Base-by-base conservation (phyloP, 2,888 invertebrate species). In the Nymphalis polychloros region DNA sequence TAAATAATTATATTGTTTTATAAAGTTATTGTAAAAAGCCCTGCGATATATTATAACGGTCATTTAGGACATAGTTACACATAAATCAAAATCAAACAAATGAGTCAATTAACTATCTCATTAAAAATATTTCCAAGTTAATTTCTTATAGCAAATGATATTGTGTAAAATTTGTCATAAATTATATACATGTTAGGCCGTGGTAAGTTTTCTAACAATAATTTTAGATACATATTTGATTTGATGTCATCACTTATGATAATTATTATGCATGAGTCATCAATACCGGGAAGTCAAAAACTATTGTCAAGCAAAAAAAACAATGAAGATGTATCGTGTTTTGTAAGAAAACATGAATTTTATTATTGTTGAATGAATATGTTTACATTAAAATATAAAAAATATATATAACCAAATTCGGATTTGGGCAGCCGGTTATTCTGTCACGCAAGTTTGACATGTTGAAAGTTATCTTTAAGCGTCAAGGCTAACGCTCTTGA, bases 401-500 rank as follows among this genome's bases (percentile, higher is more conserved):
- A 27, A 27, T 1, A 53, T 0, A 6, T 27, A 13, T 19, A 52
- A 16, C 41, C 41, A 41, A 64, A 47, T 59, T 59, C 41, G n/a
- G 48, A 63, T 35, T 59, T 60, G 46, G 63, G 59, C 41, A n/a
- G 35, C 27, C 31, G 62, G 65, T 41, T 50, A 55, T 55, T 47
- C 49, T 59, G 59, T 66, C 71, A 69, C 69, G 67, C 71, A 48
- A 50, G 71, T 69, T 57, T 35, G 63, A 60, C 64, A 55, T 69
- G 67, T 60, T 63, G 64, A 65, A 70, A 70, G 68, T 70, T 72
- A 72, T 72, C 72, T 70, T 49, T 23, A 20, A 35, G 61, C 68
- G 23, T n/a, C 70, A 72, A 72, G 70, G 72, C 65, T 61, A 70
- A 70, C 53, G 70, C 59, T 70, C 67, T 73, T 66, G 53, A 64